Percentiles rank a stretch among this genome's conserved stretches.
Evolutionary conservation across 2,888 invertebrate genomes (phyloP).

Genomic region (Neoaliturus tenellus): DNA sequence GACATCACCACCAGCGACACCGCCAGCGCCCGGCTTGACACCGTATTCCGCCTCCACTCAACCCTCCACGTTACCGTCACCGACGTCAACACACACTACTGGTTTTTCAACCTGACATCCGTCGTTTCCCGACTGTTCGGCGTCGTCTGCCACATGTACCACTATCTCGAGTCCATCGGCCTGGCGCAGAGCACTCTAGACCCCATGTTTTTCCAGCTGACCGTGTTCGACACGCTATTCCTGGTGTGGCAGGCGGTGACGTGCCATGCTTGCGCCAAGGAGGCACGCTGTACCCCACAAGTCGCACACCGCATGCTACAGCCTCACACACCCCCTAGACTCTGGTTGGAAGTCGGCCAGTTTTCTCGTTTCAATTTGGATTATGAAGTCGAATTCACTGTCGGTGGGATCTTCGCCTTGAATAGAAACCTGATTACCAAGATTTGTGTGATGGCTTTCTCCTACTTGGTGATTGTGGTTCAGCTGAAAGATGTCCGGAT

Average conservation of each 20-base stretch:
- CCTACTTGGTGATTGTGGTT: background rate
- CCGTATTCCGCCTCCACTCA: conserved; percentile 23
- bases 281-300: background rate
- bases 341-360: conserved; percentile 5
- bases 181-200: too few species aligned
- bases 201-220: background rate
- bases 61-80: background rate
- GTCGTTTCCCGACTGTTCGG: background rate
- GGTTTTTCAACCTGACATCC: background rate
- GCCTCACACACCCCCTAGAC: background rate
- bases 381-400: background rate
- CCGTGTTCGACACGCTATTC: background rate
- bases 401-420: conserved; percentile 13
- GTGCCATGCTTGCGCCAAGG: conserved; percentile 7
- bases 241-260: background rate
- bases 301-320: conserved; percentile 6
- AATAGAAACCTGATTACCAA: background rate
- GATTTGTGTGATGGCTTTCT: background rate
- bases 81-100: conserved; percentile 7
- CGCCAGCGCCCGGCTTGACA: background rate
- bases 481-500: background rate
- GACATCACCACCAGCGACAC: background rate
- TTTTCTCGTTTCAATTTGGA: background rate
- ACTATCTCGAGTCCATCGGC: conserved; percentile 7
- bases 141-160: conserved; percentile 23